Evolutionary conservation across 2,797 vertebrate species (phyloP).

Genomic region (Jordanella pulchra): DNA sequence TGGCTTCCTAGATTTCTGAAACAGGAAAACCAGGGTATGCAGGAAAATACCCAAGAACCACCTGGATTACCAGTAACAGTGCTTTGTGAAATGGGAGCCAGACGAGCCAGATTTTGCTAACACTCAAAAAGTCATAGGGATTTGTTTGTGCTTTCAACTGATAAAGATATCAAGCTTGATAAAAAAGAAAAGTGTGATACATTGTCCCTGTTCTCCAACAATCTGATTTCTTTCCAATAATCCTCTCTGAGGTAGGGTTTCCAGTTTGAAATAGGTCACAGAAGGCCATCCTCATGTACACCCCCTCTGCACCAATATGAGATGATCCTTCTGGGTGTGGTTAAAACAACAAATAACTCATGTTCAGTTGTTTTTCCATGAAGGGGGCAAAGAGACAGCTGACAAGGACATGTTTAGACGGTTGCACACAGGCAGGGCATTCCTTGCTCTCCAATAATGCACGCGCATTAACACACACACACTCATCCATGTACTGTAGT

Average conservation of each 20-base stretch:
- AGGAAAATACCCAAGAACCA: too few species aligned
- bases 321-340: conserved; percentile 52
- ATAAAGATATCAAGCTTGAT: background rate
- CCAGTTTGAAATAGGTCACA: conserved; percentile 39
- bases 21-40: too few species aligned
- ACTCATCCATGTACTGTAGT: conserved; percentile 29
- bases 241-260: conserved; percentile 27
- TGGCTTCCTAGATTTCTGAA: too few species aligned
- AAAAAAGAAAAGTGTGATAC: conserved; percentile 46
- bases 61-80: too few species aligned
- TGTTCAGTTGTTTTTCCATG: conserved; percentile 67
- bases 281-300: conserved; percentile 49
- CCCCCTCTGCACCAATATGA: conserved; percentile 35
- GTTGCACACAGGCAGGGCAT: conserved; percentile 70
- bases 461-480: conserved; percentile 23
- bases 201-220: conserved; percentile 43
- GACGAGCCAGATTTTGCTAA: too few species aligned
- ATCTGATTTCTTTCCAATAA: conserved; percentile 5
- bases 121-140: too few species aligned
- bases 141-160: background rate
- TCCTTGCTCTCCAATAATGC: conserved; percentile 42
- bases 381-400: conserved; percentile 80
- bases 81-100: too few species aligned
- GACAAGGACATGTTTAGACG: conserved; percentile 80
- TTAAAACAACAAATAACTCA: conserved; percentile 72